Percentiles rank a stretch among this genome's conserved stretches.
Conservation (phyloP, 2,888 invertebrate genomes). For the Spialia ferax region DNA sequence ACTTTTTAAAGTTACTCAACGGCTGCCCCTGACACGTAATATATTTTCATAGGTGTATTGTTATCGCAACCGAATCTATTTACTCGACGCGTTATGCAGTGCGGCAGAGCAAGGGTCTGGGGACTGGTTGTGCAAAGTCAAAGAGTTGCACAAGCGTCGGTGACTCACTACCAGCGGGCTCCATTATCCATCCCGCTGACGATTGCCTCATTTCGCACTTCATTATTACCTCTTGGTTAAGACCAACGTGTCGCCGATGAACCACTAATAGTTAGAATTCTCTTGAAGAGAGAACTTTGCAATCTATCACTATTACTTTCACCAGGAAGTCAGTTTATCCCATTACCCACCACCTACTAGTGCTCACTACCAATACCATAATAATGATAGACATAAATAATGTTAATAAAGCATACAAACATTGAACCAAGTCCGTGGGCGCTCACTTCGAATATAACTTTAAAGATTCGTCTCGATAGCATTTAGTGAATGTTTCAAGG, state of each 20-base stretch:
- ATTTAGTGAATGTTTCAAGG: conserved; percentile 85
- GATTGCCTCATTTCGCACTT: conserved; percentile 56
- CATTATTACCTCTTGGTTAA: conserved; percentile 38
- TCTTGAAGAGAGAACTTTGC: background rate
- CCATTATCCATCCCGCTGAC: conserved; percentile 64
- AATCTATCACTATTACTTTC: conserved; percentile 4
- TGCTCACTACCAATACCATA: background rate
- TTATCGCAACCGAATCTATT: conserved; percentile 48
- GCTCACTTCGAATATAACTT: conserved; percentile 65
- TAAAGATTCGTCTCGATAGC: conserved; percentile 81
- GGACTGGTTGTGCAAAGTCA: conserved; percentile 74
- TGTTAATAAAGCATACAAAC: conserved; percentile 51
- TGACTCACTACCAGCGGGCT: conserved; percentile 74
- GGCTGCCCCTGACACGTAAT: conserved; percentile 48
- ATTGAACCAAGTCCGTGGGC: conserved; percentile 68
- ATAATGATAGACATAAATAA: conserved; percentile 29
- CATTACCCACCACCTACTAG: background rate
- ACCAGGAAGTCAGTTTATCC: conserved; percentile 1
- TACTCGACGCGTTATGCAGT: conserved; percentile 57
- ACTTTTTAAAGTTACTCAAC: conserved; percentile 27
- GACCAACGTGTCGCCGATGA: conserved; percentile 19
- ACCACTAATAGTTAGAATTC: background rate
- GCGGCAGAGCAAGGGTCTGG: conserved; percentile 54
- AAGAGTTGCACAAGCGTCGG: conserved; percentile 71
- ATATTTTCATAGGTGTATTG: conserved; percentile 51